Evolutionary conservation across 2,113 vertebrate species (phyloP).

Genomic region (Porphyrio hochstetteri): DNA sequence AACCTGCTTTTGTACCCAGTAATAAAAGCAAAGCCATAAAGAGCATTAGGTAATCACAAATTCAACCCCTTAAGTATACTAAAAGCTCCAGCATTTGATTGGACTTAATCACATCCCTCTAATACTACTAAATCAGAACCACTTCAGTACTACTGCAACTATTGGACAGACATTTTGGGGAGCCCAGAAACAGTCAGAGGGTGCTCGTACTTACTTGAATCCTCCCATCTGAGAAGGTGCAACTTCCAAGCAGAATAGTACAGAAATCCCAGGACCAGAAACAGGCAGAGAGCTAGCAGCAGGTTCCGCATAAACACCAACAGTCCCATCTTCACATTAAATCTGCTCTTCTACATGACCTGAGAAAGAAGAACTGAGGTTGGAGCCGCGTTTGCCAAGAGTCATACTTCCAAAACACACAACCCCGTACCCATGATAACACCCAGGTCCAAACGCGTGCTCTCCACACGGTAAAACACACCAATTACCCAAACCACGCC

Average conservation of each 20-base stretch:
- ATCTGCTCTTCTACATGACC: conserved; percentile 83
- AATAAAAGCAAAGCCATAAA: conserved; percentile 42
- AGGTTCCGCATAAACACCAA: conserved; percentile 92
- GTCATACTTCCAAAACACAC: neutral
- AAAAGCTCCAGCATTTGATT: neutral
- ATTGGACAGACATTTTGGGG: neutral
- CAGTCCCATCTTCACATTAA: conserved; percentile 91
- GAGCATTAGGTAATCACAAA: conserved; percentile 39
- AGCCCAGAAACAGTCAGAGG: neutral
- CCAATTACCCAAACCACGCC: rapidly evolving
- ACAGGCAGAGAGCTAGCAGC: conserved; percentile 93
- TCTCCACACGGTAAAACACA: neutral
- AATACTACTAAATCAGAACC: neutral
- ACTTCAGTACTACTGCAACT: neutral
- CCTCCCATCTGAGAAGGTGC: conserved; percentile 90
- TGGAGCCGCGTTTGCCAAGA: neutral
- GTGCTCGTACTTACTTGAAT: conserved; percentile 87
- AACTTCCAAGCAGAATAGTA: conserved; percentile 95
- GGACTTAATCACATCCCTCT: conserved; percentile 3
- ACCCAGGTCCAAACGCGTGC: neutral
- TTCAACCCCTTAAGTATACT: neutral
- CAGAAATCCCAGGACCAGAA: conserved; percentile 94
- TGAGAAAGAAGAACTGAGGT: conserved; percentile 54
- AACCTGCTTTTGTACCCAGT: neutral
- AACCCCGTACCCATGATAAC: rapidly evolving